Evolutionary conservation across 2,797 vertebrate genomes (phyloP).

Genomic region (Coccyzus lansbergi): DNA sequence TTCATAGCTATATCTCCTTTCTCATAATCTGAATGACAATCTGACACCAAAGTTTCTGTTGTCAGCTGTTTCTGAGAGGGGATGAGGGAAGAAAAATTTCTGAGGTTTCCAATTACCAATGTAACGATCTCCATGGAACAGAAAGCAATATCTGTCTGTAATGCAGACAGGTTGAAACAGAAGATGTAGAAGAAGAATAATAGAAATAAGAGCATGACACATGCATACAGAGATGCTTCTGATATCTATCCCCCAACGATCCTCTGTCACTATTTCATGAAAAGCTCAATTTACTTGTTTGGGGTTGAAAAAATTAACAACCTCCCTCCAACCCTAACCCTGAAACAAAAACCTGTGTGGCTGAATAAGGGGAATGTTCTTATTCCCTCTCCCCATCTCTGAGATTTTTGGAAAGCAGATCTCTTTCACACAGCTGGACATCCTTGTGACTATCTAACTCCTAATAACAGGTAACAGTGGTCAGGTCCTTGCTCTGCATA

Average conservation of each 20-base stretch:
- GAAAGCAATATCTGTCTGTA: constrained; percentile 65
- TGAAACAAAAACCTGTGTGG: not conserved
- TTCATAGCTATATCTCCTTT: constrained; percentile 31
- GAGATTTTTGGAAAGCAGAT: not conserved
- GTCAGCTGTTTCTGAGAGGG: constrained; percentile 7
- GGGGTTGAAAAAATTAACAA: not conserved
- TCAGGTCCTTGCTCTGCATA: not conserved
- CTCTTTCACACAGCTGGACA: not conserved
- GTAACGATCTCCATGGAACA: constrained; percentile 44
- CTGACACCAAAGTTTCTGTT: constrained; percentile 53
- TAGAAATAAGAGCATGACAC: not conserved
- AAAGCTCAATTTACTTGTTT: constrained; percentile 63
- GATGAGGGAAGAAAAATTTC: constrained; percentile 36
- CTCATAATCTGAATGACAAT: constrained; percentile 22
- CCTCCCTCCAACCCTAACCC: not conserved
- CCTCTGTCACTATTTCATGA: constrained; percentile 56
- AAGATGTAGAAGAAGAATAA: constrained; percentile 55
- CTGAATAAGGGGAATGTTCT: not conserved
- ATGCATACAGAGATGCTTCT: constrained; percentile 7
- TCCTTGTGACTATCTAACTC: not conserved
- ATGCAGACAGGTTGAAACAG: constrained; percentile 57
- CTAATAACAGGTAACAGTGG: not conserved
- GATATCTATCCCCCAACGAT: constrained; percentile 45
- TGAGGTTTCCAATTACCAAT: constrained; percentile 70
- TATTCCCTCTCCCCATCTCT: not conserved